phyloP scores from a whole-genome alignment of 1,140 invertebrate species.

The Tachypleus tridentatus region DNA sequence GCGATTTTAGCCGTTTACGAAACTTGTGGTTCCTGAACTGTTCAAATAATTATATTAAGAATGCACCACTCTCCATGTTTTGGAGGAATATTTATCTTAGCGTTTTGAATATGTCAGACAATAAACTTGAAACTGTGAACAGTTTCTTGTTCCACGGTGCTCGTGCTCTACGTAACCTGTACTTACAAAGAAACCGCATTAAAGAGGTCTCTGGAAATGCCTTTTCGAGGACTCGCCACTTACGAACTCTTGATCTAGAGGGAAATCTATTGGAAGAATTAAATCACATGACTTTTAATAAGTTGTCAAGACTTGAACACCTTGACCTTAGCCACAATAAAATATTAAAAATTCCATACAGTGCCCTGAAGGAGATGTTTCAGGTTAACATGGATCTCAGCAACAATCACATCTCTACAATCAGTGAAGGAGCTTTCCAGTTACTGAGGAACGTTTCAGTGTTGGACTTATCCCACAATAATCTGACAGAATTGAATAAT shows the following conservation, averaged over 20 bases:
- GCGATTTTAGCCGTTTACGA: constrained; percentile 63
- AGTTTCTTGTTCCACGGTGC: constrained; percentile 76
- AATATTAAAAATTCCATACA: constrained; percentile 56
- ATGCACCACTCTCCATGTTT: constrained; percentile 64
- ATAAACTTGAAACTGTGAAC: constrained; percentile 67
- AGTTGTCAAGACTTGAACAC: constrained; percentile 60
- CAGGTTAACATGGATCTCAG: constrained; percentile 26
- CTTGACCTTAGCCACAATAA: constrained; percentile 65
- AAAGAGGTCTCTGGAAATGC: constrained; percentile 39
- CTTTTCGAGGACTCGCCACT: constrained; percentile 48
- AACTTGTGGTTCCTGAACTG: constrained; percentile 72
- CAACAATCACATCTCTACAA: constrained; percentile 25
- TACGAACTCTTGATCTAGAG: constrained; percentile 73
- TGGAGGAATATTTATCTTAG: constrained; percentile 69
- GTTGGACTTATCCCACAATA: constrained; percentile 71
- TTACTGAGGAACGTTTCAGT: constrained; percentile 75
- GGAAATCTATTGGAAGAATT: constrained; percentile 66
- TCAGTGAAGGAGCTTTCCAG: constrained; percentile 23
- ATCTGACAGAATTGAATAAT: constrained; percentile 50
- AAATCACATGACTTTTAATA: constrained; percentile 83
- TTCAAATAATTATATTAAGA: constrained; percentile 64
- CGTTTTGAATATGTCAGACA: constrained; percentile 63
- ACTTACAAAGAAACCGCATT: constrained; percentile 69
- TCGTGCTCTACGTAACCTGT: constrained; percentile 66
- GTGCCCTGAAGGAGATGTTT: constrained; percentile 50